These are phyloP conservation scores for Rhea pennata DNA, from an alignment of 2,113 vertebrate species.

Conservation along the genomic window DNA sequence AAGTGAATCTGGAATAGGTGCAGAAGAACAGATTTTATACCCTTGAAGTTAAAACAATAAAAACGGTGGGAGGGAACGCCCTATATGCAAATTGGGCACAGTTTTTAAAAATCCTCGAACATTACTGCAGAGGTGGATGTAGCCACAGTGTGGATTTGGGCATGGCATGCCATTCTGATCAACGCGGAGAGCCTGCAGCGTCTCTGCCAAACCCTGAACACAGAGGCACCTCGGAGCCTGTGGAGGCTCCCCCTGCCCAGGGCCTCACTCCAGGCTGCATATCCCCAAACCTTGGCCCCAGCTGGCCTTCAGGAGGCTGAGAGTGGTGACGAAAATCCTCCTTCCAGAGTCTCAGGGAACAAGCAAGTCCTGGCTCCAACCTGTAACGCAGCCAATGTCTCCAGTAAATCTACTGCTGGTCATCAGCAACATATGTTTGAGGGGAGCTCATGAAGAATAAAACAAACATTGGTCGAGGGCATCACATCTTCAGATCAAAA, in stretches of 20 bases:
- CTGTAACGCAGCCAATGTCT: background rate
- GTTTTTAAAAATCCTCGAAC: background rate
- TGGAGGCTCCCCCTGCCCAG: background rate
- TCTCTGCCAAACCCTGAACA: background rate
- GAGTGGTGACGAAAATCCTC: background rate
- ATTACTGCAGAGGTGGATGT: background rate
- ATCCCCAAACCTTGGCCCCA: background rate
- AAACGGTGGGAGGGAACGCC: background rate
- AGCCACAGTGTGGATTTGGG: rapidly evolving
- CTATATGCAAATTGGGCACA: background rate
- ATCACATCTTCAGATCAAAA: background rate
- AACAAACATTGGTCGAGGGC: background rate
- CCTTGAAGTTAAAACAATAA: background rate
- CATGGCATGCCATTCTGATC: background rate
- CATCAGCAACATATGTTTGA: background rate
- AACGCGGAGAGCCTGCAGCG: background rate
- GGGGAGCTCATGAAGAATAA: background rate
- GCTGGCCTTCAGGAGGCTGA: background rate
- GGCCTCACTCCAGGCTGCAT: background rate
- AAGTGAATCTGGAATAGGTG: background rate
- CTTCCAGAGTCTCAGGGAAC: background rate
- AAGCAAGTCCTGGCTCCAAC: background rate
- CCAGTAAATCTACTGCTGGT: background rate
- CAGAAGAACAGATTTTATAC: background rate
- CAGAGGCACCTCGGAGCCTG: background rate